Percentiles rank a stretch among this genome's conserved stretches.
phyloP scores from a whole-genome alignment of 2,797 vertebrate species.

The Dipus sagitta region DNA sequence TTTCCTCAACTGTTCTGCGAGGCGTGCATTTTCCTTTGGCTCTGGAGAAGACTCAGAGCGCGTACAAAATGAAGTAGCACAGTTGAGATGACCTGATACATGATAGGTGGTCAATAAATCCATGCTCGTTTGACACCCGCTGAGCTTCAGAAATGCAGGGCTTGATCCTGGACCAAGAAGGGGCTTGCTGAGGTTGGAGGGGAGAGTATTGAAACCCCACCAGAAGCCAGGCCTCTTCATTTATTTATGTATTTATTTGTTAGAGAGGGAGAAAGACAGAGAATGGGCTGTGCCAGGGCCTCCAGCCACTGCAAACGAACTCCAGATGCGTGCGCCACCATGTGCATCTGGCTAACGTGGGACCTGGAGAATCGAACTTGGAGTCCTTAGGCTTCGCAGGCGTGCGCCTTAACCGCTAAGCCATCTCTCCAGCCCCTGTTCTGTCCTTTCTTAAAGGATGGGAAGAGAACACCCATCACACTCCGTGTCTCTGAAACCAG shows the following conservation, averaged over 20 bases:
- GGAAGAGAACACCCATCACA: conserved; percentile 46
- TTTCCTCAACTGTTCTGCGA: conserved; percentile 42
- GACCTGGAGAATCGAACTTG: no score
- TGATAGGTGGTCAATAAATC: neutral
- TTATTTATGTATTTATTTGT: no score
- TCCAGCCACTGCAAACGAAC: no score
- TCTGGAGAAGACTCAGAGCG: neutral
- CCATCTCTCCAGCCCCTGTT: neutral
- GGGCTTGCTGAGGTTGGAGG: neutral
- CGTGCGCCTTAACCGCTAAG: no score
- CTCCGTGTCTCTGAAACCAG: conserved; percentile 22
- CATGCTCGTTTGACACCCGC: neutral
- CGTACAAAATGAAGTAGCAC: conserved; percentile 36
- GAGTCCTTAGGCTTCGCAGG: no score
- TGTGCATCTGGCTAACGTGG: no score
- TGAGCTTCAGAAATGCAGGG: conserved; percentile 42
- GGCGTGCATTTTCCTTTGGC: neutral
- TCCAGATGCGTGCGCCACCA: no score
- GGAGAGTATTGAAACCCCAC: neutral
- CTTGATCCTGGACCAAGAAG: neutral
- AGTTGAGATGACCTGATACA: neutral
- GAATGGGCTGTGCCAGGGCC: no score
- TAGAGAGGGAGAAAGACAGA: no score
- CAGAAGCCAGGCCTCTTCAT: neutral
- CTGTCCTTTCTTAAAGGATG: conserved; percentile 15